Percentiles rank a stretch among this genome's conserved stretches.
phyloP scores from a whole-genome alignment of 2,113 vertebrate species.

The Seriola quinqueradiata region DNA sequence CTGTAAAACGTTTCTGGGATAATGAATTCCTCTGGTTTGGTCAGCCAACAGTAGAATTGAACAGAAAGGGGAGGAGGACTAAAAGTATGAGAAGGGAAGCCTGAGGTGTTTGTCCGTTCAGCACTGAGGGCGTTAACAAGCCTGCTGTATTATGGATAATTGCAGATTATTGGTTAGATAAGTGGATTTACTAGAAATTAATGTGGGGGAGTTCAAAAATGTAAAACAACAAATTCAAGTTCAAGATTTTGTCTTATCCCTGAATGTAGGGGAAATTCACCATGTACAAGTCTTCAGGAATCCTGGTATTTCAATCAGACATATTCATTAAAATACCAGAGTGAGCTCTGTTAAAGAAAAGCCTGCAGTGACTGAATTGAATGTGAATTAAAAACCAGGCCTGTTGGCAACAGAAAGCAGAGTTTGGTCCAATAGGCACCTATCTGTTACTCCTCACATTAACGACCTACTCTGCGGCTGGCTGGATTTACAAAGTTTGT shows the following conservation, averaged over 20 bases:
- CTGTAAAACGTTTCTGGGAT: conserved; percentile 57
- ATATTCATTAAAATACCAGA: conserved; percentile 44
- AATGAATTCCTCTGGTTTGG: conserved; percentile 70
- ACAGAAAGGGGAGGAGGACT: conserved; percentile 51
- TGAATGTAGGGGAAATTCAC: neutral
- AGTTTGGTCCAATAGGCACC: conserved; percentile 43
- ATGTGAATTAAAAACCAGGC: conserved; percentile 49
- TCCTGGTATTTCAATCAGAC: conserved; percentile 41
- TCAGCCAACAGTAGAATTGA: conserved; percentile 59
- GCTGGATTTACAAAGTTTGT: conserved; percentile 39
- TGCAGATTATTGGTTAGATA: conserved; percentile 72
- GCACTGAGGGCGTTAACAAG: conserved; percentile 56
- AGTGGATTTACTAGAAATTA: conserved; percentile 67
- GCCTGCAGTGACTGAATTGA: conserved; percentile 5
- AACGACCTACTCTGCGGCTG: conserved; percentile 34
- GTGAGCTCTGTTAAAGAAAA: conserved; percentile 22
- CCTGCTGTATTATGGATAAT: conserved; percentile 59
- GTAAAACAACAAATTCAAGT: conserved; percentile 44
- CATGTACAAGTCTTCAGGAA: neutral
- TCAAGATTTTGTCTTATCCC: conserved; percentile 35
- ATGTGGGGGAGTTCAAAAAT: conserved; percentile 25
- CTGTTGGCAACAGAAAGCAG: conserved; percentile 31
- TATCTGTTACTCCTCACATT: conserved; percentile 47
- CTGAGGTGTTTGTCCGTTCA: conserved; percentile 64
- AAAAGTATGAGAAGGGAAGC: conserved; percentile 39